Evolutionary conservation across 1,140 invertebrate species (phyloP), one percentile per base, ranked within the genome.

Genomic region (Drosophila pallidifrons): DNA sequence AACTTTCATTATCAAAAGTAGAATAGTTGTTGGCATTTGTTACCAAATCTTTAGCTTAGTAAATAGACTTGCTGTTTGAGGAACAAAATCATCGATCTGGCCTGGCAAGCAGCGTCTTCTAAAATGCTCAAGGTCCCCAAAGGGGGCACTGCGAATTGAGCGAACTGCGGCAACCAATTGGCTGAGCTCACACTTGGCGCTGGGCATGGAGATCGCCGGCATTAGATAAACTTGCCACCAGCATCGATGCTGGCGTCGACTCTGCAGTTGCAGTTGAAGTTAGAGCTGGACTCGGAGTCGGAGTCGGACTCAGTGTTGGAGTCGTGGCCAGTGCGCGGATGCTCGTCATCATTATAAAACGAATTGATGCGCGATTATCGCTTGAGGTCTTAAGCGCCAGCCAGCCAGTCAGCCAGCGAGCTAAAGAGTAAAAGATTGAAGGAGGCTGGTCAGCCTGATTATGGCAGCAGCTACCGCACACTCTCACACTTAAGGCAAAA

Each of bases 351-450:
- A 88, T 87, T 87, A 87, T 87, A 82, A 87, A 87, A 87, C 83
- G 83, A 87, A 87, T 87, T 87, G 83, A 87, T 87, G 80, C 76
- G 83, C 83, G 83, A 87, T 87, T 88, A 87, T 87, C 83, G 83
- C 80, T 89, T 73, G 77, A 81, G 77, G 81, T 89, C 79, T 87
- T 89, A 32, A 87, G 83, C 83, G 83, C 83, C 83, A 88, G 83
- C 67, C 72, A 66, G 0, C 20, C 20, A 20, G 3, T 2, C 20
- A 20, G 20, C 20, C 1, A 20, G 20, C 35, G 5, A 32, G 30
- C 30, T 32, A 32, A 32, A 32, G 30, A 38, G 35, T 10, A 7
- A 38, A 2, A 8, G 35, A 38, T 38, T 38, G 35, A 8, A 38
- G 67, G 57, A 57, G 71, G 68, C 59, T 75, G 66, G 66, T 13